A percentile compares a stretch with the other conserved stretches of the same genome.
phyloP scores from a whole-genome alignment of 1,140 invertebrate species.

The Eueides isabella region DNA sequence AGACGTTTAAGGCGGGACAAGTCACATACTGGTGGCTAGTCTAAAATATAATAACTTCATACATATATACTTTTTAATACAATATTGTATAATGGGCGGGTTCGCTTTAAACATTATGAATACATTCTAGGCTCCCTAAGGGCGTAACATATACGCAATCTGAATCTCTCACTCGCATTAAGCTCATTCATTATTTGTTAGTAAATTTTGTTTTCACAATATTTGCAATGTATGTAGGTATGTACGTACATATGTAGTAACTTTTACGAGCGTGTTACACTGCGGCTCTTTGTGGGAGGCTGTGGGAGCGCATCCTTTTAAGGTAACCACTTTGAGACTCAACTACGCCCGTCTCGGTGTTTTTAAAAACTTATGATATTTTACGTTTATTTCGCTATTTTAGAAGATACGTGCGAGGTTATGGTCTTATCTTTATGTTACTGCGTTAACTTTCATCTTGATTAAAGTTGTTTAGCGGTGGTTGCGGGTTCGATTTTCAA shows the following conservation, averaged over 20 bases:
- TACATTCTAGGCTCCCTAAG: background rate
- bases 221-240: background rate
- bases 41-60: background rate
- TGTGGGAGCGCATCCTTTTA: background rate
- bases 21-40: background rate
- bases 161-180: background rate
- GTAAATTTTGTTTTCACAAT: background rate
- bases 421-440: background rate
- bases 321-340: background rate
- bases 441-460: background rate
- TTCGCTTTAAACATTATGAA: conserved; percentile 1
- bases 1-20: background rate
- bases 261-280: background rate
- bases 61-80: background rate
- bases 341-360: background rate
- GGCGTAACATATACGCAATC: background rate
- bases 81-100: background rate
- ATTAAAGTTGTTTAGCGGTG: background rate
- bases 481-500: no score
- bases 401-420: background rate
- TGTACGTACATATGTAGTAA: background rate
- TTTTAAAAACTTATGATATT: conserved; percentile 4
- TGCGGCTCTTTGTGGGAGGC: background rate
- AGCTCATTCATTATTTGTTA: background rate
- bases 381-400: background rate